Conservation (phyloP, 2,888 invertebrate species). For the Scaptomyza tumidula region DNA sequence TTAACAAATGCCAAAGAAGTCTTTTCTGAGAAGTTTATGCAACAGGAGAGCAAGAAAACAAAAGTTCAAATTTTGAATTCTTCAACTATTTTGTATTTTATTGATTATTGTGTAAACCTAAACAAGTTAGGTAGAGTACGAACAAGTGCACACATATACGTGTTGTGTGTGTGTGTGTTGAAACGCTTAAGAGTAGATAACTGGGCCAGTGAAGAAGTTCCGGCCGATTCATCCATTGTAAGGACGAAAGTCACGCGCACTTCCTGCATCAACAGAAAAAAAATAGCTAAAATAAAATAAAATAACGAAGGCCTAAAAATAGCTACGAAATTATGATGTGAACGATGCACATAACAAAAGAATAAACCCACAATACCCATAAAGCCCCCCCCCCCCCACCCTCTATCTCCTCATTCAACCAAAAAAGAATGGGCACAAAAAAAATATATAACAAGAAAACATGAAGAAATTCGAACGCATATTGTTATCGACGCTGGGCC, state of each 20-base stretch:
- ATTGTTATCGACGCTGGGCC: constrained; percentile 70
- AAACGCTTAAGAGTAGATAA: constrained; percentile 47
- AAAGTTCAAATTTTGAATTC: neutral
- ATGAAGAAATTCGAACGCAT: constrained; percentile 61
- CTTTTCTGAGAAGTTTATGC: too few species aligned
- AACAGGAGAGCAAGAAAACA: too few species aligned
- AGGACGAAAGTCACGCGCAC: constrained; percentile 51
- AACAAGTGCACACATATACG: neutral
- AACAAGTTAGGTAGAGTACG: neutral
- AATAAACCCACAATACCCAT: neutral
- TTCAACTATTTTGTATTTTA: neutral
- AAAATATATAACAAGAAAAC: constrained; percentile 2
- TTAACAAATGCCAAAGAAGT: too few species aligned
- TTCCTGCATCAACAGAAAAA: constrained; percentile 56
- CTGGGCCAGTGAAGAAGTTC: constrained; percentile 34
- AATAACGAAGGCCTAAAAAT: constrained; percentile 60
- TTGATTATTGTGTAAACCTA: constrained; percentile 22
- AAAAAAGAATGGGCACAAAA: neutral
- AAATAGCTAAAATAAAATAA: too few species aligned
- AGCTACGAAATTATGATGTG: constrained; percentile 65
- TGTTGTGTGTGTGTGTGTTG: constrained; percentile 8
- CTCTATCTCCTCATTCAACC: neutral
- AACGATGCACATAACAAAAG: constrained; percentile 57
- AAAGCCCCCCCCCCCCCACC: neutral
- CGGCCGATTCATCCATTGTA: constrained; percentile 36